A percentile compares a stretch with the other conserved stretches of the same genome.
Conservation (phyloP, 1,140 invertebrate genomes). For the Caenorhabditis brenneri region DNA sequence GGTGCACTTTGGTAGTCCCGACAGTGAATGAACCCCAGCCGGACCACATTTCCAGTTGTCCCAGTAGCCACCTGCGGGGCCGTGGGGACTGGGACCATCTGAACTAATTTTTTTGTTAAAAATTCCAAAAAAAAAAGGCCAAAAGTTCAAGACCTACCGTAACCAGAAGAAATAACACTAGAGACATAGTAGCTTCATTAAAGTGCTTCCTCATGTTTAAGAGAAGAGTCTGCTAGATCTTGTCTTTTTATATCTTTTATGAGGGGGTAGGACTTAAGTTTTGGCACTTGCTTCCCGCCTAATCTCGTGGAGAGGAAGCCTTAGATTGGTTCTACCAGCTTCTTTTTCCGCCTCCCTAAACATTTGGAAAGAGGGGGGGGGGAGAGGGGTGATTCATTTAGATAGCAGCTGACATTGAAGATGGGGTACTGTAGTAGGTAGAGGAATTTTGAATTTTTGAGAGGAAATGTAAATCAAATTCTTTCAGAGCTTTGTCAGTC, state of each 20-base stretch:
- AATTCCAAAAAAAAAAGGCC: too few relatives aligned
- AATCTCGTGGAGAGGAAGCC: neutral
- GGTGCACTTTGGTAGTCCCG: conserved; percentile 25
- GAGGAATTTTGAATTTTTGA: too few relatives aligned
- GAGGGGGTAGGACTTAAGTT: neutral
- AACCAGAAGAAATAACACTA: neutral
- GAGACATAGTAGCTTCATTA: neutral
- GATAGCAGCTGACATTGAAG: too few relatives aligned
- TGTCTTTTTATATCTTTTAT: conserved; percentile 8
- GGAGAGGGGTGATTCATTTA: too few relatives aligned
- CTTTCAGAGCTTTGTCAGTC: too few relatives aligned
- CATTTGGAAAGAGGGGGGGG: neutral
- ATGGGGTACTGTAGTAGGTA: too few relatives aligned
- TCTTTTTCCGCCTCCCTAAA: conserved; percentile 17
- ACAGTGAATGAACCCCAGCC: conserved; percentile 4
- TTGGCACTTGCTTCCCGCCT: neutral
- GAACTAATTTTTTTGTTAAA: too few relatives aligned
- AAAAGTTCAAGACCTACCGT: neutral
- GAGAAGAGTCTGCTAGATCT: neutral
- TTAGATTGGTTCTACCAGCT: too few relatives aligned
- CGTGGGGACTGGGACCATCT: too few relatives aligned
- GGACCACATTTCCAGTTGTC: conserved; percentile 1
- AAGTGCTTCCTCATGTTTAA: neutral
- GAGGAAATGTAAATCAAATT: too few relatives aligned
- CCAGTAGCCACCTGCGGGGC: neutral